phyloP scores from a whole-genome alignment of 2,888 invertebrate genomes.

The Acronicta aceris region DNA sequence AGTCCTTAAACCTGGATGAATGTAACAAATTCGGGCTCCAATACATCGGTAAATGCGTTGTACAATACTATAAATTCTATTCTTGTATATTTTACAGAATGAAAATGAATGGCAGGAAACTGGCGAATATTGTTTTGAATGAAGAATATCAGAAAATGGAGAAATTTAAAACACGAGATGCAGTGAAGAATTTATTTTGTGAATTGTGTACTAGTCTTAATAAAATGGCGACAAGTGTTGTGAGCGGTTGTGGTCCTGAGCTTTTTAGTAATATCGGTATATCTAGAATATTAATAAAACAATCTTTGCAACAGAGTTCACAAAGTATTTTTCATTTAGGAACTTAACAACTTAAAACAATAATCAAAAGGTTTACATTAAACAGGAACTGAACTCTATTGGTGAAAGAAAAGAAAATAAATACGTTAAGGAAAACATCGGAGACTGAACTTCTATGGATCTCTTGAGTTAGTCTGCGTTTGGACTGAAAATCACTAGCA shows the following conservation, averaged over 20 bases:
- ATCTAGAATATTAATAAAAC: conserved; percentile 62
- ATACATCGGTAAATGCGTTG: too few species aligned
- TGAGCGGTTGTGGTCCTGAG: conserved; percentile 22
- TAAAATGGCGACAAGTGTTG: conserved; percentile 15
- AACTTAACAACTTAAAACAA: too few species aligned
- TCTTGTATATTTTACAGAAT: conserved; percentile 19
- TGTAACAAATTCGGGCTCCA: too few species aligned
- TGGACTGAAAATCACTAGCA: too few species aligned
- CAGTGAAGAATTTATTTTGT: conserved; percentile 19
- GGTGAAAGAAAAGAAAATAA: too few species aligned
- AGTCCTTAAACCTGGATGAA: too few species aligned
- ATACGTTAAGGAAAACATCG: too few species aligned
- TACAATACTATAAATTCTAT: too few species aligned
- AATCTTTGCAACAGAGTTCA: conserved; percentile 74
- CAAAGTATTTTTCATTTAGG: conserved; percentile 65
- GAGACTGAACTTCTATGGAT: too few species aligned
- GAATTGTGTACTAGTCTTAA: conserved; percentile 23
- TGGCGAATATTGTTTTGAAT: background rate
- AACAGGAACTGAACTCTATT: too few species aligned
- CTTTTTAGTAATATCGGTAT: conserved; percentile 27
- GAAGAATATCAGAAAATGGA: conserved; percentile 16
- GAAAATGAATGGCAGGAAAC: conserved; percentile 11
- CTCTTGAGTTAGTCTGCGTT: too few species aligned
- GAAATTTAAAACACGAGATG: conserved; percentile 18
- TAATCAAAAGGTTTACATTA: too few species aligned